These are phyloP conservation scores for Madoqua kirkii DNA, from an alignment of 2,113 vertebrate genomes.

Conservation along the genomic window DNA sequence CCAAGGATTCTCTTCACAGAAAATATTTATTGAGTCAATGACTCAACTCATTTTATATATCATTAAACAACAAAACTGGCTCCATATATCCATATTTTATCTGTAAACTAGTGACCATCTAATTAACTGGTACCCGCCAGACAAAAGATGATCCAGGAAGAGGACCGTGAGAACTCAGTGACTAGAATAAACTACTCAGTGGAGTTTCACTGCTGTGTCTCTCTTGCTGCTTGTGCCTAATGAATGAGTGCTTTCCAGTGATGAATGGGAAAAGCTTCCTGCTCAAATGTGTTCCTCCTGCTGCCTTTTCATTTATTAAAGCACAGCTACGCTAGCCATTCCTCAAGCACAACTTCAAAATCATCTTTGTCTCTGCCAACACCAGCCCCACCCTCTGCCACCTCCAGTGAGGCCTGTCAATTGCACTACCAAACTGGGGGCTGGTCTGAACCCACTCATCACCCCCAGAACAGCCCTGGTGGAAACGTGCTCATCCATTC, in stretches of 20 bases:
- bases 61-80: background rate
- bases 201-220: background rate
- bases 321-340: background rate
- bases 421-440: background rate
- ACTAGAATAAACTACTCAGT: fast-evolving
- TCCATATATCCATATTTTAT: background rate
- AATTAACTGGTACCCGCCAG: background rate
- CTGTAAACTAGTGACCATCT: background rate
- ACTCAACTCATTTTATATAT: background rate
- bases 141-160: background rate
- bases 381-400: background rate
- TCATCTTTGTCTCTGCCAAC: background rate
- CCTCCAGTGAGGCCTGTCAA: background rate
- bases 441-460: background rate
- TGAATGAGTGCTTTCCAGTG: background rate
- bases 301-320: background rate
- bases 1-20: background rate
- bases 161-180: background rate
- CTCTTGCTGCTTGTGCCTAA: background rate
- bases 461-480: background rate
- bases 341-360: background rate
- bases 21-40: background rate
- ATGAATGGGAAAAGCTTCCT: background rate
- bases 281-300: background rate
- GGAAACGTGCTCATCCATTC: background rate